Evolutionary conservation across 2,888 invertebrate species (phyloP), one percentile per base, ranked within the genome.

Genomic region (Meta bourneti): DNA sequence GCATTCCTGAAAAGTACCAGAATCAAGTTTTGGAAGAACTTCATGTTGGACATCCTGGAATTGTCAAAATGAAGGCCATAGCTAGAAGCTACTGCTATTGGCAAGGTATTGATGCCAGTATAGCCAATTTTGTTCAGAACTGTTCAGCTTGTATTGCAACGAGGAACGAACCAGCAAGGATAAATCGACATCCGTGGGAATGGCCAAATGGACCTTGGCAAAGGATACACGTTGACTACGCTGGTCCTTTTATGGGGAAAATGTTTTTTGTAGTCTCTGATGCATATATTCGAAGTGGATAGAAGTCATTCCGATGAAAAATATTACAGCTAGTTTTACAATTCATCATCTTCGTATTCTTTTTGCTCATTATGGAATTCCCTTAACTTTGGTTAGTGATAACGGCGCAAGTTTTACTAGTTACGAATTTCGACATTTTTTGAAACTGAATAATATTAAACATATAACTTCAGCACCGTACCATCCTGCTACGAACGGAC

Each of bases 401-500:
- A 90, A 90, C 78, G 90, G 85, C 84, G 80, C 90, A 78, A 83
- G 82, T 78, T 90, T 90, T 78, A 80, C 78, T 70, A 80, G 84
- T 69, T 52, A 69, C 16, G 78, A 70, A 71, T 82, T 84, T 79
- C 61, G 51, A 80, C 79, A 90, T 54, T 90, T 90, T 80, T 84
- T 78, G 79, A 69, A 84, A 90, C 84, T 51, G 84, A 94, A 93
- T 85, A 93, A 93, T 16, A 93, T 94, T 52, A 69, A 92, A 79
- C 91, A 81, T 49, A 81, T 83, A 16, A 89, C 81, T 74, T 81
- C 93, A 16, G 93, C 94, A 48, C 94, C 93, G 49, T 93, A 93
- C 79, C 92, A 93, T 77, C 94, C 94, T 74, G 71, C 92, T 6
- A 87, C 94, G 9, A 94, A 94, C 91, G 94, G 94, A 20, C 93